Evolutionary conservation across 1,140 invertebrate genomes (phyloP), one percentile per base, ranked within the genome.

Genomic region (Macrobrachium nipponense): DNA sequence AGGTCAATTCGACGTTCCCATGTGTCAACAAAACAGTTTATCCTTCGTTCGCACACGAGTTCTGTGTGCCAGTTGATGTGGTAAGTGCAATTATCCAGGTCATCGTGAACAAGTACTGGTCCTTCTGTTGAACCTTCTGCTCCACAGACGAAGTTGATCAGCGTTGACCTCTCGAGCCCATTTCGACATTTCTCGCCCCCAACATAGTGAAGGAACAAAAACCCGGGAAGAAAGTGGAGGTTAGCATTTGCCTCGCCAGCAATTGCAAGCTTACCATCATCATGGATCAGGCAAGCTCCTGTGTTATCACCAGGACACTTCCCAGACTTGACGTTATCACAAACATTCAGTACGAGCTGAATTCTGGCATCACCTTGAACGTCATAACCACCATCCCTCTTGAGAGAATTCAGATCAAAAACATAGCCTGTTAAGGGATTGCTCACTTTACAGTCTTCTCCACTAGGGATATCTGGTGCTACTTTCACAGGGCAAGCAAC

Each of bases 41-140:
- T 85, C 27, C 84, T 82, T 20, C 73, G 64, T 80, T 87, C 88
- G 73, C 88, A 89, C 59, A 85, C 88, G 12, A 81, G 58, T 23
- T 85, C 85, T 12, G 86, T 87, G 79, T 89, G 85, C 88, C 88
- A 89, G 59, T 87, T 89, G 44, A 89, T 75, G 59, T 77, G 87
- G 72, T 87, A 89, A 0, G 75, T 82, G 70, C 88, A 89, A 5
- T 17, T 27, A n/a, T 81, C 81, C 18, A 79, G 20, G 58, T 89
- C 88, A 20, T 85, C 85, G 20, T 80, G 64, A n/a, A 89, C 72
- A 15, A 89, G 66, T 6, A 89, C 85, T 18, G 88, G 88, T 0
- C 73, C 81, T 43, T 84, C 68, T 27, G 20, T 58, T 5, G 76
- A 20, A 72, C 78, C 79, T 58, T 89, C 85, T 44, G 84, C 88